phyloP scores from a whole-genome alignment of 1,140 invertebrate genomes.

The Subanguina moxae region DNA sequence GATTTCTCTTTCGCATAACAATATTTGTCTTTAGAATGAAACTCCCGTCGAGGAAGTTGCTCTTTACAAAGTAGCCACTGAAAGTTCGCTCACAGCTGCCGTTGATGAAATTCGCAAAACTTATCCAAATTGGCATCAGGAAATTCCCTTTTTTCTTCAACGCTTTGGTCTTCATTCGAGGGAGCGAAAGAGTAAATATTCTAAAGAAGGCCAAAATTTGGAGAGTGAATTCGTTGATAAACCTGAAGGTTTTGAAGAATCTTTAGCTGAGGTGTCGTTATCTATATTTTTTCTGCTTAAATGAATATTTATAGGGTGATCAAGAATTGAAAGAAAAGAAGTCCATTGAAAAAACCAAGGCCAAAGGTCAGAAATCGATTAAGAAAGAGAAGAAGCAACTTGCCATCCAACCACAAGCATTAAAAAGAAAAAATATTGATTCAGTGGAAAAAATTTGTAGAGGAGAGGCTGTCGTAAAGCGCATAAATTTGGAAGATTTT shows the following conservation, averaged over 20 bases:
- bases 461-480: not conserved
- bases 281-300: no score
- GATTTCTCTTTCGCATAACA: not conserved
- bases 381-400: constrained; percentile 4
- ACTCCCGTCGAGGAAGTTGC: not conserved
- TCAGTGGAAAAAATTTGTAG: not conserved
- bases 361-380: not conserved
- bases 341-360: not conserved
- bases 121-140: constrained; percentile 9
- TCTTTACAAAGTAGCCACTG: constrained; percentile 3
- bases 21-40: not conserved
- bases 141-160: constrained; percentile 13
- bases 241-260: no score
- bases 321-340: no score
- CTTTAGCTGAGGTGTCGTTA: no score
- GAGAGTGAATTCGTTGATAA: no score
- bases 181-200: not conserved
- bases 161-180: not conserved
- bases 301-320: no score
- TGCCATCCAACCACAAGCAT: not conserved
- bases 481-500: not conserved
- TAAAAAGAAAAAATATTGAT: not conserved
- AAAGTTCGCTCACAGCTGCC: not conserved
- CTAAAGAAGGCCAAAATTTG: no score
- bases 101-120: constrained; percentile 9